Evolutionary conservation across 2,113 vertebrate species (phyloP).

Genomic region (Hystrix cristata): DNA sequence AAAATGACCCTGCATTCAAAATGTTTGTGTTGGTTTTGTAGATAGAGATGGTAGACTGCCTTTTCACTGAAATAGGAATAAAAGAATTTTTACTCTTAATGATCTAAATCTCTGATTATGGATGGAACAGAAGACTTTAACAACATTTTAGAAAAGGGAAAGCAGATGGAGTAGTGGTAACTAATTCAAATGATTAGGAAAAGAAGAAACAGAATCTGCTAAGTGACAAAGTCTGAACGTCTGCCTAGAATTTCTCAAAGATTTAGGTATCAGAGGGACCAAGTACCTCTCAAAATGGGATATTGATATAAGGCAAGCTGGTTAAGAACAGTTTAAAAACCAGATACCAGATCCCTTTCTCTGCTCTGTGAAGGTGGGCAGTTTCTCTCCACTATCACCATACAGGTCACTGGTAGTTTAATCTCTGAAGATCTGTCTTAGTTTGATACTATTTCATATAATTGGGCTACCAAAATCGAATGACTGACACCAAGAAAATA

Average conservation of each 20-base stretch:
- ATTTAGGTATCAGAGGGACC: neutral
- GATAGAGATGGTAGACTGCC: neutral
- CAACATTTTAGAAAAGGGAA: constrained; percentile 7
- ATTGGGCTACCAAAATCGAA: neutral
- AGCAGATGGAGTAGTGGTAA: neutral
- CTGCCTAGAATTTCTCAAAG: neutral
- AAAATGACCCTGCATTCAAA: neutral
- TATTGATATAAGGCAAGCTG: neutral
- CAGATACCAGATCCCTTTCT: neutral
- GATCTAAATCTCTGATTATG: neutral
- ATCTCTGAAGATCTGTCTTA: neutral
- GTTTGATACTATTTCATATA: neutral
- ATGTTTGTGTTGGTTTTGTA: neutral
- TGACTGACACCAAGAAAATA: neutral
- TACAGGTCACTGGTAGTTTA: neutral
- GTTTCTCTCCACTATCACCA: neutral
- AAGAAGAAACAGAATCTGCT: neutral
- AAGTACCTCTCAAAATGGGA: neutral
- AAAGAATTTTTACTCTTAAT: neutral
- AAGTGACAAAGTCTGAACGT: neutral
- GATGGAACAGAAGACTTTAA: neutral
- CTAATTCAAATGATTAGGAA: neutral
- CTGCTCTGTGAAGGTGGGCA: neutral
- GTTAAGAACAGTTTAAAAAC: neutral
- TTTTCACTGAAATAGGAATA: neutral